Base-by-base conservation (phyloP, 2,113 vertebrate genomes). In the Lucifuga dentata region DNA sequence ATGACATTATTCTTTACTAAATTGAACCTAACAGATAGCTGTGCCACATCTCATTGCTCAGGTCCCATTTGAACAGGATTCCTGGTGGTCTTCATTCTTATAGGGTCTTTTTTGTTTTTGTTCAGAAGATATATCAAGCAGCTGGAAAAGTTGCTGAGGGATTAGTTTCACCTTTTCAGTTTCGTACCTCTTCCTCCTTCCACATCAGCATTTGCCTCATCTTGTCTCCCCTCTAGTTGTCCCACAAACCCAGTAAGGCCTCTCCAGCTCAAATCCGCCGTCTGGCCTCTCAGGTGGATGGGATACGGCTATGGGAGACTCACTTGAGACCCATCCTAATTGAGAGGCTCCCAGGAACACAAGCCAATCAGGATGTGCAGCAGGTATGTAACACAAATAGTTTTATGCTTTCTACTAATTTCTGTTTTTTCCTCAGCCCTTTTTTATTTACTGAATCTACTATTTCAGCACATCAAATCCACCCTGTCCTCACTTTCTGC, bases 321-420 rank as follows among this genome's bases (percentile, higher is more conserved):
- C 89, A 92, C 44, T 80, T 97, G 81, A 91, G 85, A 39, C 94
- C 94, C 3, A 90, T 97, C 63, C 86, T 97, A 9, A 89, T 93
- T 16, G 93, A 95, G 63, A 85, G 96, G 41, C 89, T 93, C 0
- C 93, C 95, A 0, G 96, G 95, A 20, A 94, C 93, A 0, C 71
- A 79, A 0, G 95, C 95, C 15, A 97, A 92, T 83, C 44, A 89
- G 17, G 80, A 74, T 6, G 94, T 95, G 23, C 91, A 93, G 77
- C 92, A 95, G 94, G 94, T 95, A 66, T 38, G 63, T 76, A 36
- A n/a, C n/a, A n/a, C 20, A 1, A 1, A 60, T 57, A 49, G 29
- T 36, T 53, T 50, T 11, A 10, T 29, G 38, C 15, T 11, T 5
- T 24, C 13, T 10, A 5, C 8, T 5, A 13, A 33, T 13, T 3